Percentiles rank a stretch among this genome's conserved stretches.
These are phyloP conservation scores for Macquaria ambigua DNA, from an alignment of 2,113 vertebrate species.

Conservation along the genomic window DNA sequence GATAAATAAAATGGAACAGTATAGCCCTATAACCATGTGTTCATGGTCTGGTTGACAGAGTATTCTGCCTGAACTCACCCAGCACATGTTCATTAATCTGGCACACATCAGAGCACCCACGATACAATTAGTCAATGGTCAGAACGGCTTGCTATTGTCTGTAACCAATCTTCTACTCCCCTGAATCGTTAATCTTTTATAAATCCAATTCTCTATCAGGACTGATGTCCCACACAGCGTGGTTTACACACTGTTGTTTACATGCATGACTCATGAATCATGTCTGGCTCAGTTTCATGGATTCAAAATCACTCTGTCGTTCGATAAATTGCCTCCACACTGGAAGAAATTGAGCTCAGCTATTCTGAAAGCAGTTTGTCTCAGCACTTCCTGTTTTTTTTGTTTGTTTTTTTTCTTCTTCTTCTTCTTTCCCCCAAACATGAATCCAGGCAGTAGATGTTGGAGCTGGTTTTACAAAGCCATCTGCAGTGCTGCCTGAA, in stretches of 20 bases:
- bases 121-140: constrained; percentile 71
- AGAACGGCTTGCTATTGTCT: constrained; percentile 59
- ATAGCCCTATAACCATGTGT: constrained; percentile 58
- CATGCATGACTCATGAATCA: constrained; percentile 48
- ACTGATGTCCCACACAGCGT: constrained; percentile 40
- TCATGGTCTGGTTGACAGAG: constrained; percentile 70
- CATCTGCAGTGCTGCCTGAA: constrained; percentile 66
- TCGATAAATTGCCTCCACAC: constrained; percentile 46
- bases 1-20: constrained; percentile 41
- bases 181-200: constrained; percentile 58
- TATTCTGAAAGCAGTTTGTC: constrained; percentile 52
- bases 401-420: too few relatives aligned
- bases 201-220: constrained; percentile 50
- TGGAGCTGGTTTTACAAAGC: constrained; percentile 59
- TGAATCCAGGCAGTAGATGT: constrained; percentile 60
- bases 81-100: constrained; percentile 76
- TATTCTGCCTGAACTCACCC: constrained; percentile 66
- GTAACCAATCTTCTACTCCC: constrained; percentile 39
- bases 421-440: not conserved
- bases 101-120: constrained; percentile 67
- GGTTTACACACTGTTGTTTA: constrained; percentile 53
- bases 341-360: constrained; percentile 41
- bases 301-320: constrained; percentile 44
- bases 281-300: constrained; percentile 46
- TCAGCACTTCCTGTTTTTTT: constrained; percentile 42